Conservation (phyloP, 2,113 vertebrate genomes). For the Tachycineta bicolor region DNA sequence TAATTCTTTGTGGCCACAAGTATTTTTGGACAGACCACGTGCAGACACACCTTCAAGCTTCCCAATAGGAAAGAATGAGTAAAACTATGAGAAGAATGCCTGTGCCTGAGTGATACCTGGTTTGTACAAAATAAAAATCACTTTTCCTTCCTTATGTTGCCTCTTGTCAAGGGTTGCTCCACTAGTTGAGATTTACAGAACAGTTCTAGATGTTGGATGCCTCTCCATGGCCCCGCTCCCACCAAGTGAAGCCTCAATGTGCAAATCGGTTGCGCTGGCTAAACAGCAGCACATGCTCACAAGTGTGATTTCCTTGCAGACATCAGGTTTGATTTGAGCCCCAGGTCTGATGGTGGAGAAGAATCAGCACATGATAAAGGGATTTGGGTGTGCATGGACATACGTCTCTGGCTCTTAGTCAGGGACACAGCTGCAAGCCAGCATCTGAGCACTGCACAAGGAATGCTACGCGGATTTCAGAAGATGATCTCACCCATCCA, state of each 20-base stretch:
- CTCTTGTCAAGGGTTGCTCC: background rate
- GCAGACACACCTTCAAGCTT: background rate
- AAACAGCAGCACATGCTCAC: background rate
- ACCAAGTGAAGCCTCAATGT: fast-evolving
- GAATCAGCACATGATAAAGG: fast-evolving
- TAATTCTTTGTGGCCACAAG: background rate
- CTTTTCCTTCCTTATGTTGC: background rate
- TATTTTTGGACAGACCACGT: background rate
- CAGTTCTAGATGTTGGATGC: background rate
- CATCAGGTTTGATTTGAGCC: background rate
- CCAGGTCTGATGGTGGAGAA: background rate
- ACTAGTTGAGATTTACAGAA: background rate
- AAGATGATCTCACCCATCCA: background rate
- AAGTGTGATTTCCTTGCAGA: background rate
- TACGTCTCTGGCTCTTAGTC: fast-evolving
- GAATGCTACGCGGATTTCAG: fast-evolving
- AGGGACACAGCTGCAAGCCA: background rate
- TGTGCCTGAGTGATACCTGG: fast-evolving
- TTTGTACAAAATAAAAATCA: background rate
- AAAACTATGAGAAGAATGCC: background rate
- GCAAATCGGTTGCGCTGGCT: fast-evolving
- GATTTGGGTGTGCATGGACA: fast-evolving
- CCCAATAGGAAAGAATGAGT: background rate
- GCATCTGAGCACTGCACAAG: background rate
- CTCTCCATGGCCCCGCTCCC: background rate